Base-by-base conservation (phyloP, 2,113 vertebrate genomes). In the Pseudopipra pipra region DNA sequence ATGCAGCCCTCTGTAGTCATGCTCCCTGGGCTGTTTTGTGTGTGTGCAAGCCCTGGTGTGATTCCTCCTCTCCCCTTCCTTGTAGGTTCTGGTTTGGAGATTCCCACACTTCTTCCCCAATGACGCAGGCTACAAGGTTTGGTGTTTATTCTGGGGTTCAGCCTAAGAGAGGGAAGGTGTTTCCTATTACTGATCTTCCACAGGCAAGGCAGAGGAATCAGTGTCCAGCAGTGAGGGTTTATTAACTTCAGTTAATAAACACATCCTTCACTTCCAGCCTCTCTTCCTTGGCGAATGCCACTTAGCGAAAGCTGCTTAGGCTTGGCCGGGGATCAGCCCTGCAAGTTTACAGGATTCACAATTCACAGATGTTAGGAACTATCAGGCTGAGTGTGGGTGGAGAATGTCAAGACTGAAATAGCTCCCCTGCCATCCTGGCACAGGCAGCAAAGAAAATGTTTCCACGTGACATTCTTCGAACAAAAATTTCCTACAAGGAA, bases 321-420 rank as follows among this genome's bases (percentile, higher is more conserved):
- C 86, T 98, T 98, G 98, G 98, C 97, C 20, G 20, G 52, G 33
- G 77, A 95, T 98, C 97, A 98, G 97, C 97, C 87, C 85, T 56
- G 73, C 59, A 30, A 97, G 95, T 97, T 97, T 95, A 95, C 89
- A 93, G 97, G 95, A 97, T 97, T 97, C 98, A 98, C 98, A 98
- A 98, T 98, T 98, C 98, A 98, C 98, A 98, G 98, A 99, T 98
- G 98, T 98, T 98, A 97, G 96, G 96, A 97, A 91, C 97, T 97
- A 97, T 98, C 96, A 85, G 97, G 87, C 97, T 94, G 97, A 97
- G 98, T 96, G 98, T 98, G 97, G 97, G 98, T 97, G 96, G 97
- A 96, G 97, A 98, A 98, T 98, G 98, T 98, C 97, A 97, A 97
- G 98, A 97, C 98, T 98, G 98, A 98, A 99, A 99, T 98, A 98